Base-by-base conservation (phyloP, 1,140 invertebrate genomes). In the Drosophila rhopaloa region DNA sequence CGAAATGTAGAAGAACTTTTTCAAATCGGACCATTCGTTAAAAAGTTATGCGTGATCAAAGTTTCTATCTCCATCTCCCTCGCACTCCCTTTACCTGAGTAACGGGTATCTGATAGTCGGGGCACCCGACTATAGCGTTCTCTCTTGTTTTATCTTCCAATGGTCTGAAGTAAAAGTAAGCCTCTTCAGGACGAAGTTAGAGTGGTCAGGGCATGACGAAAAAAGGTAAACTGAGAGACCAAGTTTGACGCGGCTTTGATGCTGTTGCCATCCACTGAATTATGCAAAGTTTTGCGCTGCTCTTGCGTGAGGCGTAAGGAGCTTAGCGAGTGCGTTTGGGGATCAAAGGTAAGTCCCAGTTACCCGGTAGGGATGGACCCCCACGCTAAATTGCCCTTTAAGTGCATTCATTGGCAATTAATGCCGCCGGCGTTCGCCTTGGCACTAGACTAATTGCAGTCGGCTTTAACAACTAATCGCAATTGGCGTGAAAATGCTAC, bases 381-480 rank as follows among this genome's bases (percentile, higher is more conserved):
- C 58, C 57, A 57, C 60, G 66, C 48, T 86, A 88, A 86, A 86
- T 89, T 89, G 67, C 66, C 62, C 72, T 89, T 77, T 83, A 89
- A 86, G 84, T 89, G 84, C 71, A 72, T 80, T 89, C 73, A 83
- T 89, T 74, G 76, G 62, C 83, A 86, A 86, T 88, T 88, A 86
- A 82, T 88, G 79, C 71, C 76, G 71, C 67, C 68, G 47, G 63
- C 68, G 27, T 61, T 79, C 57, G 61, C 80, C 73, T 89, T 89
- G 78, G 70, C 85, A 46, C 59, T 68, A 72, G 76, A 48, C 70
- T 83, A 83, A 89, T 88, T 89, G 79, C 76, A 78, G 63, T 56
- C 68, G 67, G 63, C 76, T 63, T 70, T 55, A 82, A 76, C 72
- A 76, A 54, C 71, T 83, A 89, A 88, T 88, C 86, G 79, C 66